phyloP scores from a whole-genome alignment of 2,888 invertebrate genomes.

The Philaethria dido region DNA sequence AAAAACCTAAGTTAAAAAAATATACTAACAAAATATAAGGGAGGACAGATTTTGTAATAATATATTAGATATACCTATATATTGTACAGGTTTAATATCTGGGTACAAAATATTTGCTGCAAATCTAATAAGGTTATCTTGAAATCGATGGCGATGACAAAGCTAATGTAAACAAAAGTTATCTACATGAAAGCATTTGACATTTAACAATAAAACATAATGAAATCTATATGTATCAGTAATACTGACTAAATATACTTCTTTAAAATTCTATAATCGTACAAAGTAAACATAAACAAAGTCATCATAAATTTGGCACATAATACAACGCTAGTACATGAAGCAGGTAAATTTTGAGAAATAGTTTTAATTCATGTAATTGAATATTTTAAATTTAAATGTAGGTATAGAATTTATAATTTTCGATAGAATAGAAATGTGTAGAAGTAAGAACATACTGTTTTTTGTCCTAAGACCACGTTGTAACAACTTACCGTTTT shows the following conservation, averaged over 20 bases:
- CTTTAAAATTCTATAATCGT: background rate
- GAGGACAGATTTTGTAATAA: background rate
- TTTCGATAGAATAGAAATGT: constrained; percentile 3
- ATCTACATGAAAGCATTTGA: constrained; percentile 29
- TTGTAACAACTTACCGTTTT: constrained; percentile 76
- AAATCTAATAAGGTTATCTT: constrained; percentile 38
- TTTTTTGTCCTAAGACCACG: constrained; percentile 44
- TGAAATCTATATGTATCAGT: background rate
- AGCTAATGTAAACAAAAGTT: constrained; percentile 46
- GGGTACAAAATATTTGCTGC: constrained; percentile 3
- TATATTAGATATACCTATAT: background rate
- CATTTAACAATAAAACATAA: constrained; percentile 9
- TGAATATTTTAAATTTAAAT: background rate
- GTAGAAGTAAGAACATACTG: constrained; percentile 28
- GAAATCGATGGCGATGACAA: constrained; percentile 46
- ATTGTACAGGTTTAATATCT: background rate
- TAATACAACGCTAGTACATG: background rate
- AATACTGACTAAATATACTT: background rate
- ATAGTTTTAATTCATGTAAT: background rate
- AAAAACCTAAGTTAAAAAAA: background rate
- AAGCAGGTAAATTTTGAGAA: background rate
- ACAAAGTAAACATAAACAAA: constrained; percentile 18
- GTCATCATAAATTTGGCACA: background rate
- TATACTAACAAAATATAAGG: background rate
- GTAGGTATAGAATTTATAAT: background rate